Conservation (phyloP, 1,140 invertebrate genomes). For the Rhysida immarginata region DNA sequence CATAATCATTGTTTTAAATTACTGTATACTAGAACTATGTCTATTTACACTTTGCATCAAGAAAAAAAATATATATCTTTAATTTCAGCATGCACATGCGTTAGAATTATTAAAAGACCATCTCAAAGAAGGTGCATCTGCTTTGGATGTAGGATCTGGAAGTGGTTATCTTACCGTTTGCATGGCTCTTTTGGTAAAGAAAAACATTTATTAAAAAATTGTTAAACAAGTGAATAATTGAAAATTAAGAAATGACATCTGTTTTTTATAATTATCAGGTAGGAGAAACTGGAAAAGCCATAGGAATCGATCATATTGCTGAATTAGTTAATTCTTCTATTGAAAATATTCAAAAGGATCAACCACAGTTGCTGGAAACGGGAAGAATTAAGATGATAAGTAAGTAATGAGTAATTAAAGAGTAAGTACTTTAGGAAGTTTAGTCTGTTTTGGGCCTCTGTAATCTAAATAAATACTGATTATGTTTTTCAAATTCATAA, state of each 20-base stretch:
- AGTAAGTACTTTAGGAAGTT: too few relatives aligned
- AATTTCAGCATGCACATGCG: conserved; percentile 86
- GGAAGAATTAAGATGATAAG: conserved; percentile 52
- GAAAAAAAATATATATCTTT: too few relatives aligned
- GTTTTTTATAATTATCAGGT: conserved; percentile 28
- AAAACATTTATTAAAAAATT: too few relatives aligned
- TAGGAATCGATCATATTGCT: conserved; percentile 88
- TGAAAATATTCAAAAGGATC: conserved; percentile 60
- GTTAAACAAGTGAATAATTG: too few relatives aligned
- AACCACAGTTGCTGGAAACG: conserved; percentile 45
- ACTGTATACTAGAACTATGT: too few relatives aligned
- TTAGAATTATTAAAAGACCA: conserved; percentile 75
- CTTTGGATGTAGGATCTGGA: conserved; percentile 88
- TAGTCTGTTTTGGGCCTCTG: too few relatives aligned
- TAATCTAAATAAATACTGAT: too few relatives aligned
- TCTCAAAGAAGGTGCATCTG: conserved; percentile 55
- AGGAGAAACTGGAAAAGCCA: conserved; percentile 51
- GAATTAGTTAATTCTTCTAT: conserved; percentile 59
- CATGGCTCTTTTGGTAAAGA: conserved; percentile 65
- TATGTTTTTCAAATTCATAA: too few relatives aligned
- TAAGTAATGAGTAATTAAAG: too few relatives aligned
- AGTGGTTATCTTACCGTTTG: conserved; percentile 92
- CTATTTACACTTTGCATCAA: too few relatives aligned
- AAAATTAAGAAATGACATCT: neutral
- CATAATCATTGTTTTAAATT: too few relatives aligned